Percentiles rank a stretch among this genome's conserved stretches.
These are phyloP conservation scores for Macrochelys suwanniensis DNA, from an alignment of 2,797 vertebrate genomes.

Conservation along the genomic window DNA sequence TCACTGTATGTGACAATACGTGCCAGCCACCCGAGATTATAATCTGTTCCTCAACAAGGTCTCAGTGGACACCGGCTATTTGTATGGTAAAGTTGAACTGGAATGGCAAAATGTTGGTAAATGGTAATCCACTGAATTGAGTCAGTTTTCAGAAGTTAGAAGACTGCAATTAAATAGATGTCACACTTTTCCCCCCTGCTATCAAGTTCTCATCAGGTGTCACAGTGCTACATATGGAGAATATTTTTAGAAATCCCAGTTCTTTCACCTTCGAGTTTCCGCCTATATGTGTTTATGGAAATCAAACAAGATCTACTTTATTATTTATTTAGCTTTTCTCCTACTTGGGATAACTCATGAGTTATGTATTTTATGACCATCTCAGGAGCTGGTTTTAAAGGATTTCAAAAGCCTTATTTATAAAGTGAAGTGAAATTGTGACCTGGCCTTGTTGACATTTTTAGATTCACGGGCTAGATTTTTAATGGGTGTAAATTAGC, in stretches of 20 bases:
- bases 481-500: background rate
- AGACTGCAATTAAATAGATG: background rate
- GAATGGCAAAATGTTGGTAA: background rate
- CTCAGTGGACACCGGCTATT: background rate
- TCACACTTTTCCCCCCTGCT: constrained; percentile 1
- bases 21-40: background rate
- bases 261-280: constrained; percentile 56
- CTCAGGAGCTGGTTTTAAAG: background rate
- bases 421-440: background rate
- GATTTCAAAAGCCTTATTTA: background rate
- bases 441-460: background rate
- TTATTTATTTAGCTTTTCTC: background rate
- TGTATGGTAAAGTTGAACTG: background rate
- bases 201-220: constrained; percentile 44
- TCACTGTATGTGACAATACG: background rate
- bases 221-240: constrained; percentile 15
- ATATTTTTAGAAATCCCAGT: constrained; percentile 52
- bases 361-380: background rate
- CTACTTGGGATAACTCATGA: background rate
- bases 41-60: background rate
- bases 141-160: constrained; percentile 3
- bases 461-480: background rate
- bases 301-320: constrained; percentile 19
- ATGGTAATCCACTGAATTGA: background rate
- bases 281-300: background rate